Conservation (phyloP, 2,888 invertebrate genomes). For the Mycalesis mineus region DNA sequence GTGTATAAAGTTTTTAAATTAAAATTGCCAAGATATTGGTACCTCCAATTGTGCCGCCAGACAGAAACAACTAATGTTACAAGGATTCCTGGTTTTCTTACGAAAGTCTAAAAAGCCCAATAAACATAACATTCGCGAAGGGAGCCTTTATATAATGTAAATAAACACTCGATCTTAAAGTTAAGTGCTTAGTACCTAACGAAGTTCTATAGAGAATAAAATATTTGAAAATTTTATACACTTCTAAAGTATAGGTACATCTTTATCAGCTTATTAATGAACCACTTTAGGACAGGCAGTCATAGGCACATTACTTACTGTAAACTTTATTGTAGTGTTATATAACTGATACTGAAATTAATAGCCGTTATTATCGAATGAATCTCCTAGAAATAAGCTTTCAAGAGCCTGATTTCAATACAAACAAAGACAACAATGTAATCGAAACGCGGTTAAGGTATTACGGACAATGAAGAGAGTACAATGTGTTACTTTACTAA, state of each 20-base stretch:
- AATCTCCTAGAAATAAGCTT: not conserved
- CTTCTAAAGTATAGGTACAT: no score
- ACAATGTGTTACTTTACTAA: slow-evolving; percentile 16
- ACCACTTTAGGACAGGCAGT: no score
- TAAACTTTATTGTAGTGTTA: no score
- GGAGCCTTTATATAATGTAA: not conserved
- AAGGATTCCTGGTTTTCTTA: not conserved
- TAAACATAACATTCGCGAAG: slow-evolving; percentile 14
- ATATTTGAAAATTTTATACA: not conserved
- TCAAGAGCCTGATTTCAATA: not conserved
- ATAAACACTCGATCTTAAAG: slow-evolving; percentile 2
- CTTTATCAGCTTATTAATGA: no score
- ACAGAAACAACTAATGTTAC: no score
- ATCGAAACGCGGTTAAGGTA: slow-evolving; percentile 35
- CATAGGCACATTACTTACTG: no score
- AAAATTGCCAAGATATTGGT: no score
- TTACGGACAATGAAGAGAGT: not conserved
- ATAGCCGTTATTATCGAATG: not conserved
- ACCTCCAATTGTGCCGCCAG: no score
- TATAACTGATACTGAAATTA: no score
- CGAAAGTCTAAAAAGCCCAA: slow-evolving; percentile 6
- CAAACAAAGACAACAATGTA: slow-evolving; percentile 7
- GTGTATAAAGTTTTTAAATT: no score
- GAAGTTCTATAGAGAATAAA: not conserved
- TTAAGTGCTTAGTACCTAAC: not conserved